A percentile compares a stretch with the other conserved stretches of the same genome.
Conservation (phyloP, 2,113 vertebrate species). For the Sialia sialis region DNA sequence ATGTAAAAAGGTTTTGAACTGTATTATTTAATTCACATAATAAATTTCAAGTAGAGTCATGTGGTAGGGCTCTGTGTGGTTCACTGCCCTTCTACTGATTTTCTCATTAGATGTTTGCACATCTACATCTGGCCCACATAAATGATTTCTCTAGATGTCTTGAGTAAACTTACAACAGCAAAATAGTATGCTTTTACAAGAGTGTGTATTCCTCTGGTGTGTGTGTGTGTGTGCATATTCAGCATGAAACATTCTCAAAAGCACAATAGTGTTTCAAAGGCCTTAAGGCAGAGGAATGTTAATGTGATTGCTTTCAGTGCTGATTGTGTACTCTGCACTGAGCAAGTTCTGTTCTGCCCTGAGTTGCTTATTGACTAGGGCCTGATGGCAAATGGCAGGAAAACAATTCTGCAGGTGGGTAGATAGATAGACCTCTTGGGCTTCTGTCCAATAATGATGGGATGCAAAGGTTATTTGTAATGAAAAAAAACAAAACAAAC, state of each 20-base stretch:
- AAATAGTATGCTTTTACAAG: not conserved
- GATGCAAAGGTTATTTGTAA: not conserved
- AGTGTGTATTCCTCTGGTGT: not conserved
- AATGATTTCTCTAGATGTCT: not conserved
- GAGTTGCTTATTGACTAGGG: not conserved
- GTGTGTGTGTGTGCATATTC: not conserved
- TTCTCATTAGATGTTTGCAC: not conserved
- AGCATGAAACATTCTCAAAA: not conserved
- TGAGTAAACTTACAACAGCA: not conserved
- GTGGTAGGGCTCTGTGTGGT: not conserved
- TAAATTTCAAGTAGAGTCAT: conserved; percentile 27
- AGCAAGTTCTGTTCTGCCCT: not conserved
- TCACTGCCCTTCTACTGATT: not conserved
- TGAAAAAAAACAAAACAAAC: not conserved
- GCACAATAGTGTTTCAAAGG: not conserved
- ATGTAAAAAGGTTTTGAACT: conserved; percentile 61
- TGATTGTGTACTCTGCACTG: not conserved
- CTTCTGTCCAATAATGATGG: not conserved
- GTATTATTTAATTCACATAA: conserved; percentile 46
- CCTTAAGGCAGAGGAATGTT: not conserved
- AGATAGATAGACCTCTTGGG: not conserved
- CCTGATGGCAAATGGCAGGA: not conserved
- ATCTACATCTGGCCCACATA: not conserved
- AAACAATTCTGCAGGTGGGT: conserved; percentile 1
- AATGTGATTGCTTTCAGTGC: not conserved